Conservation (phyloP, 2,888 invertebrate species). For the Beris morrisii region DNA sequence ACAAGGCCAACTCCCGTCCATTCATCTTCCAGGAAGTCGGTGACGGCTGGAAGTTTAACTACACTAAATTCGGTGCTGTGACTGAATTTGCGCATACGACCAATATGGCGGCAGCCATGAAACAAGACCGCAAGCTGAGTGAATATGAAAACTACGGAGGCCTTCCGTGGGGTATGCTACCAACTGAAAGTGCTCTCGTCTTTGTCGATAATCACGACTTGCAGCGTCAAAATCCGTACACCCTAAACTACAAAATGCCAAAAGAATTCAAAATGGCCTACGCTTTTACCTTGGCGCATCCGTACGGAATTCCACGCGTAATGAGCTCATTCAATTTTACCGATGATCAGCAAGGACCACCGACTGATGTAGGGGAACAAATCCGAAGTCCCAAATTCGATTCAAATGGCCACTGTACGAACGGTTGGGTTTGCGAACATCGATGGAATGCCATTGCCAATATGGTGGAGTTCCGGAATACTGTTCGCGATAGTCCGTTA, state of each 20-base stretch:
- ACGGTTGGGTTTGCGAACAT: conserved; percentile 77
- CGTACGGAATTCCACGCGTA: conserved; percentile 71
- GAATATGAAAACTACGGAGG: conserved; percentile 59
- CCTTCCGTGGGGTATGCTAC: conserved; percentile 65
- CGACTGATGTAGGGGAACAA: conserved; percentile 57
- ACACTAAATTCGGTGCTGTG: conserved; percentile 62
- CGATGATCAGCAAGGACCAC: conserved; percentile 59
- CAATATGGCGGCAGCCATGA: conserved; percentile 44
- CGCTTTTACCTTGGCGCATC: conserved; percentile 75
- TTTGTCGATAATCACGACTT: conserved; percentile 88
- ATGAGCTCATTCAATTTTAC: conserved; percentile 79
- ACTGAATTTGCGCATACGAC: conserved; percentile 65
- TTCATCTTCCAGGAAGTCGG: conserved; percentile 31
- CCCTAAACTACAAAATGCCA: conserved; percentile 64
- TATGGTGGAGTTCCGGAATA: conserved; percentile 72
- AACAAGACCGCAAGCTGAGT: conserved; percentile 59
- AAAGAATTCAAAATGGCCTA: conserved; percentile 71
- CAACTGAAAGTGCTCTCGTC: conserved; percentile 62
- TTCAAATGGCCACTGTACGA: conserved; percentile 58
- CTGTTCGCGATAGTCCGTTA: conserved; percentile 59
- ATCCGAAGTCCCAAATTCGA: conserved; percentile 62
- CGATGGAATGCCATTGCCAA: conserved; percentile 73
- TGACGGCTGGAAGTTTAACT: conserved; percentile 59
- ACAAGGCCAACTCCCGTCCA: background rate
- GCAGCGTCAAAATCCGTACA: conserved; percentile 68